Evolutionary conservation across 2,113 vertebrate genomes (phyloP), one percentile per base, ranked within the genome.

Genomic region (Dasyprocta punctata): DNA sequence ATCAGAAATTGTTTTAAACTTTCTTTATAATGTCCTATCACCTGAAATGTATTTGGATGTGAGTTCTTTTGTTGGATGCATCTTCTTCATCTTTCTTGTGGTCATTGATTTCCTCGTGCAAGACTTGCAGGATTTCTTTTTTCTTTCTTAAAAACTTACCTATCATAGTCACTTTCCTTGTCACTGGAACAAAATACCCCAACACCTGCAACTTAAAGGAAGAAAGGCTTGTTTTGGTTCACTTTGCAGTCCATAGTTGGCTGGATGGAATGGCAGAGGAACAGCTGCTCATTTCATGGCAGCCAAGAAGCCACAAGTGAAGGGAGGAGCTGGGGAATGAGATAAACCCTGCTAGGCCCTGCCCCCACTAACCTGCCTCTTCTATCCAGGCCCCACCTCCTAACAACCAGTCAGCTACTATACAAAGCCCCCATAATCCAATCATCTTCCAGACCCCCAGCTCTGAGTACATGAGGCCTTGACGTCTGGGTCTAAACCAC

Each of bases 41-140:
- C 16, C 22, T 65, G 4, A 92, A 63, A 52, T 33, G 26, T 73
- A 93, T 73, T 61, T 4, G 41, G 36, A 56, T 90, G 6, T 90
- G n/a, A 90, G 75, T 96, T 90, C 58, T 96, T 89, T 12, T 33
- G 38, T 6, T 91, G 54, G 28, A 24, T 7, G 38, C 13, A 38
- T 69, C 49, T 82, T 7, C 17, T 94, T 17, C 7, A 4, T 83
- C 58, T 96, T 52, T 92, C 81, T 83, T 82, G 1, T 49, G 49
- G 86, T 17, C 84, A 47, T 36, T 91, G 56, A 52, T 92, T 92
- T 96, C 73, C 92, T 87, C 75, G 49, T 28, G 7, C 83, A 36
- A 94, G 65, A 69, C 65, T 69, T 16, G 17, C 2, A n/a, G 36
- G 63, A 28, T 65, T 33, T 67, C 20, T 86, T 93, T 90, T 73